Conservation (phyloP, 2,113 vertebrate genomes). For the Pachycephala philippinensis region DNA sequence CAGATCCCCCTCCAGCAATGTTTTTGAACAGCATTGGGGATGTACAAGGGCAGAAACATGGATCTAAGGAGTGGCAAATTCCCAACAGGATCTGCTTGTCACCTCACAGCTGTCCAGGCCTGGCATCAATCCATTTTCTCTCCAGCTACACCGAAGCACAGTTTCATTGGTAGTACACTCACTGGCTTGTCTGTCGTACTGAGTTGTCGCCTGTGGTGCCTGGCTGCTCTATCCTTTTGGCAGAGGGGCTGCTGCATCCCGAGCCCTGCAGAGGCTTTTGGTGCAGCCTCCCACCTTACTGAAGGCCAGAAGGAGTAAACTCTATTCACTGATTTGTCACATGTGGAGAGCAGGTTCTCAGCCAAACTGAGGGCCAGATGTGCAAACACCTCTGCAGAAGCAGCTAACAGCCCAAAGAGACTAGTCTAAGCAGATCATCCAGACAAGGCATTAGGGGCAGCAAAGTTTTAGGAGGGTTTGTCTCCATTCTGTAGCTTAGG, state of each 20-base stretch:
- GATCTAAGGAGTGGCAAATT: neutral
- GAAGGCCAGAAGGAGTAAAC: neutral
- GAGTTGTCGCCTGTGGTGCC: neutral
- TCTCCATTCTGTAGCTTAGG: neutral
- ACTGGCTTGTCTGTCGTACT: neutral
- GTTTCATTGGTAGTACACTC: neutral
- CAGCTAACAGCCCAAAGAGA: neutral
- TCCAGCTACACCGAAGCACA: neutral
- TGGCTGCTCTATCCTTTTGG: neutral
- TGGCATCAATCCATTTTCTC: neutral
- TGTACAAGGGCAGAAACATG: neutral
- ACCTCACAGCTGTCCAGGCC: neutral
- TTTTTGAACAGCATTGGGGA: neutral
- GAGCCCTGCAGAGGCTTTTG: neutral
- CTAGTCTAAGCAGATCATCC: neutral
- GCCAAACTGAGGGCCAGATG: neutral
- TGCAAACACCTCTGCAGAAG: neutral
- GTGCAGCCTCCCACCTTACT: neutral
- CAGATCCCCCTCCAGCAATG: fast-evolving
- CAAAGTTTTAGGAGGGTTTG: neutral
- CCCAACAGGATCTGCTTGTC: neutral
- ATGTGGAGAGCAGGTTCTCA: neutral
- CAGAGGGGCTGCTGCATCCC: neutral
- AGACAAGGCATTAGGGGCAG: neutral
- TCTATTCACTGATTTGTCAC: neutral